Conservation (phyloP, 2,113 vertebrate species). For the Mirounga angustirostris region DNA sequence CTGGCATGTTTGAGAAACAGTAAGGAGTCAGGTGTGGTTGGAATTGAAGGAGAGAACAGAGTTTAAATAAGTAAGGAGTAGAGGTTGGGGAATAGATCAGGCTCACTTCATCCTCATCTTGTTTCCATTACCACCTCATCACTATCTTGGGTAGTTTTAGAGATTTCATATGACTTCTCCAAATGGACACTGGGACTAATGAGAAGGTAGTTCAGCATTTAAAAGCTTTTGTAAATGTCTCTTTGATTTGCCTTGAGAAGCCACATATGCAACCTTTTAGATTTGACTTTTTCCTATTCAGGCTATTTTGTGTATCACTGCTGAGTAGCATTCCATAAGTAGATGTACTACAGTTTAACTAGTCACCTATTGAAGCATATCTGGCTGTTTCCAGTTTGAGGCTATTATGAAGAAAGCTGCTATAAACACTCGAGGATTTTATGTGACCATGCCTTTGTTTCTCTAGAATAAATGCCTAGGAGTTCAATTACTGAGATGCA, state of each 20-base stretch:
- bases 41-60: background rate
- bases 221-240: background rate
- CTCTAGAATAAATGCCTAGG: background rate
- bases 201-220: background rate
- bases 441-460: background rate
- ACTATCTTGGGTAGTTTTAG: background rate
- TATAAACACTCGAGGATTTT: background rate
- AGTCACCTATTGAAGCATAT: background rate
- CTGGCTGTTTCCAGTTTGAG: background rate
- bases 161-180: background rate
- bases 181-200: background rate
- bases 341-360: background rate
- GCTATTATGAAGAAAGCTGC: background rate
- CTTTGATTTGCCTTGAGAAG: background rate
- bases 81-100: background rate
- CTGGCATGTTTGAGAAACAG: background rate
- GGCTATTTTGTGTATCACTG: background rate
- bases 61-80: background rate
- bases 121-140: too few relatives aligned
- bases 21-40: background rate
- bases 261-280: background rate
- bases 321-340: background rate
- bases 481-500: background rate
- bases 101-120: background rate
- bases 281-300: background rate